These are phyloP conservation scores for Ectemnius lituratus DNA, from an alignment of 2,888 invertebrate genomes.

Conservation along the genomic window DNA sequence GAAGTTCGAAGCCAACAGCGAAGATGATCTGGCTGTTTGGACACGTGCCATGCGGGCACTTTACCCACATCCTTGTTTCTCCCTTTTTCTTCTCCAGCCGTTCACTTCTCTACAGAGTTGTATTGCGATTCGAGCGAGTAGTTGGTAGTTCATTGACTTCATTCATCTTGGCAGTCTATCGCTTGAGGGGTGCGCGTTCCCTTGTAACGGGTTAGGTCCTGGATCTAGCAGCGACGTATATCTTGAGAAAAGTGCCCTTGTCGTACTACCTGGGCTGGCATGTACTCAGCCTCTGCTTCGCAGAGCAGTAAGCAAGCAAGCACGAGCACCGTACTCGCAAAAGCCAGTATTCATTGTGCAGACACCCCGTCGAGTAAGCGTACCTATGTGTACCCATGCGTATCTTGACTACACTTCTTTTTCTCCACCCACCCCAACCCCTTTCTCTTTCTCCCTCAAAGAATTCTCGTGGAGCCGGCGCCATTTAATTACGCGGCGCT, in stretches of 20 bases:
- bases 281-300: neutral
- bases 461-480: constrained; percentile 22
- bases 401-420: constrained; percentile 4
- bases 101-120: neutral
- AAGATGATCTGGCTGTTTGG: neutral
- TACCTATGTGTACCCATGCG: neutral
- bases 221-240: neutral
- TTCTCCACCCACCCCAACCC: no score
- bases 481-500: constrained; percentile 45
- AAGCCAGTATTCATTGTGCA: neutral
- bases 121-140: neutral
- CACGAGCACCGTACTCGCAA: neutral
- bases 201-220: neutral
- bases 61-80: neutral
- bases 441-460: no score
- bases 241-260: neutral
- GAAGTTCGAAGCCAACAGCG: neutral
- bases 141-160: neutral
- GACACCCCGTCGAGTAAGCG: neutral
- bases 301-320: no score
- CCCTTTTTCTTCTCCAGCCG: neutral
- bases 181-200: neutral
- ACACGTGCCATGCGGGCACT: constrained; percentile 4
- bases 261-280: no score
- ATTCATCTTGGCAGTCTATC: no score